A percentile compares a stretch with the other conserved stretches of the same genome.
Conservation (phyloP, 2,888 invertebrate genomes). For the Tipula confusa region DNA sequence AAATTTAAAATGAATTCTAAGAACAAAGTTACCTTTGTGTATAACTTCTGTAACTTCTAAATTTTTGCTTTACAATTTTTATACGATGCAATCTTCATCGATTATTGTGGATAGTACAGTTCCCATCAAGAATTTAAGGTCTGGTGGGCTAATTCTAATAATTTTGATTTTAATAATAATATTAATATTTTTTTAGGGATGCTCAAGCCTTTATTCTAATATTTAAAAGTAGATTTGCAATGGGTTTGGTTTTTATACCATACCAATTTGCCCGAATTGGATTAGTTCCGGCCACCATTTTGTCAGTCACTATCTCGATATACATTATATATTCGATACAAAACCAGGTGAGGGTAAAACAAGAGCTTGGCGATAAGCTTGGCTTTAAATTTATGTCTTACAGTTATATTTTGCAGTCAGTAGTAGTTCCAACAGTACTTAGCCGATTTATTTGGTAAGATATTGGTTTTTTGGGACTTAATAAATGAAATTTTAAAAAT, state of each 20-base stretch:
- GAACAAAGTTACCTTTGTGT: too few relatives aligned
- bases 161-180: background rate
- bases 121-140: background rate
- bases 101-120: background rate
- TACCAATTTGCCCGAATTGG: background rate
- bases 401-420: background rate
- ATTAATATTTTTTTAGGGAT: background rate
- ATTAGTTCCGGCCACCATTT: background rate
- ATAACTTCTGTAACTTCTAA: background rate
- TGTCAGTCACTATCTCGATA: background rate
- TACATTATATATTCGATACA: background rate
- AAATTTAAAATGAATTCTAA: too few relatives aligned
- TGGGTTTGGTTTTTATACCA: background rate
- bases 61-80: background rate
- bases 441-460: background rate
- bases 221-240: background rate
- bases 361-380: background rate
- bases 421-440: background rate
- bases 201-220: background rate
- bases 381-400: background rate
- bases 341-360: background rate
- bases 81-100: background rate
- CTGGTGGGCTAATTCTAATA: background rate
- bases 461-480: background rate
- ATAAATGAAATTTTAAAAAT: background rate